phyloP scores from a whole-genome alignment of 2,797 vertebrate genomes.

The Typhlichthys subterraneus region DNA sequence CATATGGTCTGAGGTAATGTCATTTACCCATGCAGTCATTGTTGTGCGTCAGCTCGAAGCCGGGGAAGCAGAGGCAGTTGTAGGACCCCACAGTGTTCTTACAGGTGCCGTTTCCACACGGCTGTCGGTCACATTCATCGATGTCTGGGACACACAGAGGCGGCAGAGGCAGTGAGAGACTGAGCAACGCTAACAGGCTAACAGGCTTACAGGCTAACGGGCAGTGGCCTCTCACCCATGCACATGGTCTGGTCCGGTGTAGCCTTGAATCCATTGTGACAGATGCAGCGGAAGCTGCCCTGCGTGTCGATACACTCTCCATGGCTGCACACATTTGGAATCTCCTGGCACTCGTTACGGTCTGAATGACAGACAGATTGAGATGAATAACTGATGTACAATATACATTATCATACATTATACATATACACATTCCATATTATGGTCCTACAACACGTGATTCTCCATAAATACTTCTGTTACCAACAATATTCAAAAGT shows the following conservation, averaged over 20 bases:
- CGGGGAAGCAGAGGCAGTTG: slow-evolving; percentile 92
- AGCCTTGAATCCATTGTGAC: slow-evolving; percentile 91
- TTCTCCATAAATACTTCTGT: neutral
- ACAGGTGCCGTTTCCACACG: slow-evolving; percentile 91
- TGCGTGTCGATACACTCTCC: slow-evolving; percentile 90
- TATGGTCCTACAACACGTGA: neutral
- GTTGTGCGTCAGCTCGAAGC: slow-evolving; percentile 89
- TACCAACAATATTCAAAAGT: neutral
- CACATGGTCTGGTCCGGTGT: slow-evolving; percentile 90
- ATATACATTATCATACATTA: neutral
- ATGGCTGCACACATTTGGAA: slow-evolving; percentile 89
- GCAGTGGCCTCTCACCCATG: slow-evolving; percentile 80
- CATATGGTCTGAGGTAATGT: neutral
- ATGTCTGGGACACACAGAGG: slow-evolving; percentile 77
- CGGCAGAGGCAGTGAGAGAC: neutral
- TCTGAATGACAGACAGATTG: slow-evolving; percentile 64
- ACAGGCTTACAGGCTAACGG: too few relatives aligned
- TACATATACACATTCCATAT: neutral
- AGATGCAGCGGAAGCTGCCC: slow-evolving; percentile 89
- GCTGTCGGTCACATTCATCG: slow-evolving; percentile 90
- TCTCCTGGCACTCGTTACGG: slow-evolving; percentile 91
- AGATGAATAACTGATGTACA: neutral
- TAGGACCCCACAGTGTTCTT: slow-evolving; percentile 95
- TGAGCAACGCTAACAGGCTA: neutral
- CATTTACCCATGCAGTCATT: slow-evolving; percentile 91